Conservation (phyloP, 2,888 invertebrate species). For the Drosophila macrothrix region DNA sequence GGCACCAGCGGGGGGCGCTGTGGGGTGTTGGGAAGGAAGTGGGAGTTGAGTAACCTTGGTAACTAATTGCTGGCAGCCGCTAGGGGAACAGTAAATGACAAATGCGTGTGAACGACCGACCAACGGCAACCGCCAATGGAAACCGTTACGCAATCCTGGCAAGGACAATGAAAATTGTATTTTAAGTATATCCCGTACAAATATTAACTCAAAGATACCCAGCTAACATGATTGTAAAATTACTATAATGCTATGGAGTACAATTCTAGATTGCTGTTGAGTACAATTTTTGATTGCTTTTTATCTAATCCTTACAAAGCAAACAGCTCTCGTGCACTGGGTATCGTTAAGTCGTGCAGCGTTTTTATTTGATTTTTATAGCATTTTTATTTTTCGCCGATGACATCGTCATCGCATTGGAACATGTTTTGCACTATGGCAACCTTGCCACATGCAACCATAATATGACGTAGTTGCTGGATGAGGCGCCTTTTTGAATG, state of each 20-base stretch:
- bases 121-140: constrained; percentile 21
- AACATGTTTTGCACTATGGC: constrained; percentile 16
- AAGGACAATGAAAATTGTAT: constrained; percentile 44
- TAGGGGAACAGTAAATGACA: constrained; percentile 39
- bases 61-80: constrained; percentile 52
- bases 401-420: constrained; percentile 55
- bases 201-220: not conserved
- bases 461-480: constrained; percentile 33
- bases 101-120: constrained; percentile 53
- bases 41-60: constrained; percentile 63
- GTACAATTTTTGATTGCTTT: not conserved
- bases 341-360: not conserved
- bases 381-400: constrained; percentile 59
- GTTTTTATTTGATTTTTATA: constrained; percentile 55
- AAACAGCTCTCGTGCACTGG: not conserved
- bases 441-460: constrained; percentile 9
- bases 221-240: not conserved
- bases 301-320: not conserved
- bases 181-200: constrained; percentile 33
- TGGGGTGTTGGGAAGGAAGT: constrained; percentile 9
- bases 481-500: constrained; percentile 14
- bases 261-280: not conserved
- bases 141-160: constrained; percentile 23
- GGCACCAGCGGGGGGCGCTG: constrained; percentile 1
- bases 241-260: not conserved